Percentiles rank a stretch among this genome's conserved stretches.
Evolutionary conservation across 2,113 vertebrate genomes (phyloP).

Genomic region (Dipodomys merriami): DNA sequence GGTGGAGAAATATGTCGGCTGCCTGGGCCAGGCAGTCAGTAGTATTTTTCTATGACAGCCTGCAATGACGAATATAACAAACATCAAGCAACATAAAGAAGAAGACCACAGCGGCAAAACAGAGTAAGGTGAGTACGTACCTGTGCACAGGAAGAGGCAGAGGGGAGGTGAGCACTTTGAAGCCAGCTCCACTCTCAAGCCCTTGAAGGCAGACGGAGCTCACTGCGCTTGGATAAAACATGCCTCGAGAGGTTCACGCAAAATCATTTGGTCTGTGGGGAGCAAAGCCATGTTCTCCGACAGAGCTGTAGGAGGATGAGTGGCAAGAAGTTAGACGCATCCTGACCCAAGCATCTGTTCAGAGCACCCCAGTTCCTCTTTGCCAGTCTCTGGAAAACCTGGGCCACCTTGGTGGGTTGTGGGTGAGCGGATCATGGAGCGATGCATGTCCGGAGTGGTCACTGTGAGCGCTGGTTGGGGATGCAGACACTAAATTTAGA

Average conservation of each 20-base stretch:
- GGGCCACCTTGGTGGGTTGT: too few species aligned
- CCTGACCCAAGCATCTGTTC: background rate
- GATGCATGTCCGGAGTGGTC: background rate
- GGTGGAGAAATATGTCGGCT: background rate
- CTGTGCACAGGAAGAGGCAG: background rate
- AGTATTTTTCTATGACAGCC: background rate
- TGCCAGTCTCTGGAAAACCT: background rate
- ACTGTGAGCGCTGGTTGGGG: background rate
- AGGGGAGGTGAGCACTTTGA: too few species aligned
- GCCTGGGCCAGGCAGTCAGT: background rate
- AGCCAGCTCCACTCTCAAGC: background rate
- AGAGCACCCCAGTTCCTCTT: background rate
- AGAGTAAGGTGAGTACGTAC: background rate
- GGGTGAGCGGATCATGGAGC: too few species aligned
- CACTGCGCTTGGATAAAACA: background rate
- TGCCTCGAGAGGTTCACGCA: background rate
- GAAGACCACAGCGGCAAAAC: background rate
- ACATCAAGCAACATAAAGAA: background rate
- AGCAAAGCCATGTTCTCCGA: background rate
- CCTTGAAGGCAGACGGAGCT: background rate
- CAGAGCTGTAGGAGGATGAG: background rate
- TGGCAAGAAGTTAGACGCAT: background rate
- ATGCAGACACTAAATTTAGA: background rate
- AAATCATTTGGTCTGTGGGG: background rate
- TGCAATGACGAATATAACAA: background rate